These are phyloP conservation scores for Natator depressus DNA, from an alignment of 2,113 vertebrate genomes.

Conservation along the genomic window DNA sequence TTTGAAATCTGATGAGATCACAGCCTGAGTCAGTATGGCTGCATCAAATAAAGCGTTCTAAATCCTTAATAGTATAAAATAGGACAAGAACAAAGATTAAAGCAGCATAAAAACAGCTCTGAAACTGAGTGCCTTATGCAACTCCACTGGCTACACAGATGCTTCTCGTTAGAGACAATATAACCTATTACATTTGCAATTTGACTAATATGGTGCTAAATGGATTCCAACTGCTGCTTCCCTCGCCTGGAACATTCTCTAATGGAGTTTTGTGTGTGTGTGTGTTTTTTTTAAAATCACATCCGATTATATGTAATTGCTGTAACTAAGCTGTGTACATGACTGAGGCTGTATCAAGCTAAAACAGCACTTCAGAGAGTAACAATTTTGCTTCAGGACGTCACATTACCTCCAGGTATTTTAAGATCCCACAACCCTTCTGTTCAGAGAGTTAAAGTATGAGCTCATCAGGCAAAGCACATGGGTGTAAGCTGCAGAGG, in stretches of 20 bases:
- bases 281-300: background rate
- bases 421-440: background rate
- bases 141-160: background rate
- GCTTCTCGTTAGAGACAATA: background rate
- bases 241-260: rapidly evolving
- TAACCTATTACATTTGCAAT: background rate
- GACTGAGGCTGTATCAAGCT: background rate
- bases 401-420: background rate
- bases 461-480: background rate
- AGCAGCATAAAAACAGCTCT: background rate
- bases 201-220: background rate
- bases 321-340: rapidly evolving
- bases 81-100: background rate
- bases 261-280: background rate
- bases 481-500: background rate
- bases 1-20: background rate
- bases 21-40: background rate
- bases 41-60: background rate
- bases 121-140: background rate
- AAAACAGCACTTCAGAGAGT: background rate
- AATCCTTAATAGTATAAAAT: background rate
- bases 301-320: background rate
- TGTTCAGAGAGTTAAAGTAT: background rate
- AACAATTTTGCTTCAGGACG: background rate
- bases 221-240: background rate